Conservation (phyloP, 2,888 invertebrate species). For the Trissoscelio sp. region DNA sequence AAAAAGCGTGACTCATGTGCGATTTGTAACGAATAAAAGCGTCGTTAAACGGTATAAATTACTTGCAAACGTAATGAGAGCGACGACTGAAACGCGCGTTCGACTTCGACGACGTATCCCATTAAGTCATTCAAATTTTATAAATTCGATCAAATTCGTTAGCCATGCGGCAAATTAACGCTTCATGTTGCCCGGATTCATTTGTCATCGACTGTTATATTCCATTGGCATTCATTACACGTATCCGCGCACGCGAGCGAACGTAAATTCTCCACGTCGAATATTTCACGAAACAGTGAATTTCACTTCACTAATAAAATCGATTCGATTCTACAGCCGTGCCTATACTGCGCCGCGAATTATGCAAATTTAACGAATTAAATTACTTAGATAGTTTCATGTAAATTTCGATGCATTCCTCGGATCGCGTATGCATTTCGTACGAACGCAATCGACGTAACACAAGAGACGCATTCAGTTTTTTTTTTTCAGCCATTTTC, state of each 20-base stretch:
- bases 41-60: conserved; percentile 22
- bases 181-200: conserved; percentile 53
- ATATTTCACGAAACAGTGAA: conserved; percentile 64
- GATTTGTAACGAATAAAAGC: conserved; percentile 17
- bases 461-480: background rate
- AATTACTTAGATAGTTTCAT: conserved; percentile 57
- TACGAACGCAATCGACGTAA: background rate
- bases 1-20: conserved; percentile 11
- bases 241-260: conserved; percentile 47
- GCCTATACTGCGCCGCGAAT: conserved; percentile 35
- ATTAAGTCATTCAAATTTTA: conserved; percentile 45
- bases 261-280: conserved; percentile 52
- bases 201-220: conserved; percentile 61
- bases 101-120: conserved; percentile 25
- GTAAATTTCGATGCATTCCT: conserved; percentile 43
- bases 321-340: conserved; percentile 45
- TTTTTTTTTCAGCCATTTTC: background rate
- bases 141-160: conserved; percentile 59
- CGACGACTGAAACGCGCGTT: background rate
- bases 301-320: conserved; percentile 59
- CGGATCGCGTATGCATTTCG: background rate
- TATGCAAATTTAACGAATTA: conserved; percentile 59
- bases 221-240: conserved; percentile 63
- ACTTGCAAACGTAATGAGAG: background rate
- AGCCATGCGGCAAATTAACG: conserved; percentile 58